Conservation (phyloP, 2,113 vertebrate genomes). For the Plestiodon gilberti region DNA sequence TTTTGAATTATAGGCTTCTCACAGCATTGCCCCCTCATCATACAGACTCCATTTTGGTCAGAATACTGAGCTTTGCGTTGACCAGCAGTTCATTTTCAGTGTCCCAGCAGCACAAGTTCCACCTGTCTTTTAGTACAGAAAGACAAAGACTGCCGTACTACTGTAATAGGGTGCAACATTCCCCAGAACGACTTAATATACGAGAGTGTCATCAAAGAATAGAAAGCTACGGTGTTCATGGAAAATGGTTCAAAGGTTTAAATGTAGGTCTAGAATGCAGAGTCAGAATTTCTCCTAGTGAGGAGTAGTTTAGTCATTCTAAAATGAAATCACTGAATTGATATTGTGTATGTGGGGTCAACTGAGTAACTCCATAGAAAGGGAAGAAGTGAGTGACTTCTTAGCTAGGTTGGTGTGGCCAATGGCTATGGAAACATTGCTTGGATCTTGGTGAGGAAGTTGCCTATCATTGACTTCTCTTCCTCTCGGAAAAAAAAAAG, state of each 20-base stretch:
- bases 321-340: neutral
- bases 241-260: neutral
- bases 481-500: neutral
- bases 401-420: neutral
- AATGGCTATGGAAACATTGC: neutral
- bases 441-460: constrained; percentile 7
- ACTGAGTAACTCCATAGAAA: fast-evolving
- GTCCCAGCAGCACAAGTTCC: neutral
- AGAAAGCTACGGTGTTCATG: neutral
- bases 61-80: constrained; percentile 9
- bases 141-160: neutral
- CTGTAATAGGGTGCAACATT: neutral
- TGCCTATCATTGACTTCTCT: neutral
- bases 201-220: neutral
- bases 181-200: no score
- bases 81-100: constrained; percentile 8
- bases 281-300: neutral
- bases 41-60: neutral
- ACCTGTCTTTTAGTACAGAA: neutral
- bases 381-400: neutral
- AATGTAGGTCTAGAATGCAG: neutral
- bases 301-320: neutral
- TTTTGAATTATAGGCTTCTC: constrained; percentile 6
- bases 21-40: neutral
- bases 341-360: neutral